These are phyloP conservation scores for Nematostella vectensis DNA, from an alignment of 92 coral and sea anemone genomes.

Conservation along the genomic window DNA sequence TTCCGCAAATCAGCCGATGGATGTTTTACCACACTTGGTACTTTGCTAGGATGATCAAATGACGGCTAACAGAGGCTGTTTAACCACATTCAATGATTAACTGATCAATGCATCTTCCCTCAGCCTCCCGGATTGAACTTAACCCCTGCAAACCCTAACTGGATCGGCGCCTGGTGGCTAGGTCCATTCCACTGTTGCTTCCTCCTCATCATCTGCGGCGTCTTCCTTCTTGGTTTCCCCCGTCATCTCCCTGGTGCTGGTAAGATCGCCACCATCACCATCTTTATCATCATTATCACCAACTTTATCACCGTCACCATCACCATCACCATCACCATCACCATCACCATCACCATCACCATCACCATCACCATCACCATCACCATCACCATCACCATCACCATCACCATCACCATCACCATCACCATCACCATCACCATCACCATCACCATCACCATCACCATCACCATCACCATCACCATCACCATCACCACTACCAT, in stretches of 20 bases:
- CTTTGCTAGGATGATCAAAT: no score
- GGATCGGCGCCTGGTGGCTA: slow-evolving; percentile 99
- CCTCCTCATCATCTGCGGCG: slow-evolving; percentile 26
- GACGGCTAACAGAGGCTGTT: no score
- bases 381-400: neutral
- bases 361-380: slow-evolving; percentile 1
- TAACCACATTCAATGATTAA: no score
- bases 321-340: neutral
- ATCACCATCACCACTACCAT: slow-evolving; percentile 1
- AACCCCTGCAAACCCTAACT: slow-evolving; percentile 62
- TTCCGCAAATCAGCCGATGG: no score
- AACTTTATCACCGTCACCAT: no score
- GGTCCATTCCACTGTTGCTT: slow-evolving; percentile 61
- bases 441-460: slow-evolving; percentile 8
- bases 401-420: slow-evolving; percentile 6
- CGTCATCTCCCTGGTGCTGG: slow-evolving; percentile 76
- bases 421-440: neutral
- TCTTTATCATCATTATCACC: no score
- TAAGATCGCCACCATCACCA: slow-evolving; percentile 14
- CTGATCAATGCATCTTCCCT: no score
- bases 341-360: slow-evolving; percentile 1
- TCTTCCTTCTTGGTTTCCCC: slow-evolving; percentile 79
- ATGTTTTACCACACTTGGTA: no score
- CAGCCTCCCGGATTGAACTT: slow-evolving; percentile 78
- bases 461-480: slow-evolving; percentile 8